phyloP scores from a whole-genome alignment of 1,140 invertebrate species.

The Microplitis mediator region DNA sequence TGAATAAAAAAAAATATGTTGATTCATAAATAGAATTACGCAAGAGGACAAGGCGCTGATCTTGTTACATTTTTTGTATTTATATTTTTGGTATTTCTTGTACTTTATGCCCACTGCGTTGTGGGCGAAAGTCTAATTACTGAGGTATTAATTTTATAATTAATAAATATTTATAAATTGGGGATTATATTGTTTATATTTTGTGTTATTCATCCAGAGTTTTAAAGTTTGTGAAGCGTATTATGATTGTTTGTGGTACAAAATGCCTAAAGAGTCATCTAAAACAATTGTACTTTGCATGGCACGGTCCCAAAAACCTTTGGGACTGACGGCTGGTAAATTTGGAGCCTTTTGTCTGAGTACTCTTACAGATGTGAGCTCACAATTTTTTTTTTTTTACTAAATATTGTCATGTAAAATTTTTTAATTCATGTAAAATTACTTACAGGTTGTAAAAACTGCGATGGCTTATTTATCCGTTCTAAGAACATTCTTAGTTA shows the following conservation, averaged over 20 bases:
- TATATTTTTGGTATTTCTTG: constrained; percentile 43
- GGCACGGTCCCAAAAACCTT: constrained; percentile 26
- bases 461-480: constrained; percentile 9
- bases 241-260: constrained; percentile 36
- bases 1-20: neutral
- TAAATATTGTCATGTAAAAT: neutral
- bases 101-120: constrained; percentile 44
- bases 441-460: constrained; percentile 5
- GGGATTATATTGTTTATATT: neutral
- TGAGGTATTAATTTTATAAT: constrained; percentile 37
- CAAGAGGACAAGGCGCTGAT: constrained; percentile 39
- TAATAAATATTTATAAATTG: neutral
- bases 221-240: constrained; percentile 29
- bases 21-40: constrained; percentile 36
- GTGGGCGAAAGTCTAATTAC: constrained; percentile 46
- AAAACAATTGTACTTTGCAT: constrained; percentile 36
- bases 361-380: constrained; percentile 38
- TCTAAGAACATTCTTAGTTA: neutral
- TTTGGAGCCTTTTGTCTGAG: constrained; percentile 36
- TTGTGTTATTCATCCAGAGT: constrained; percentile 23
- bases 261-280: constrained; percentile 26
- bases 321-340: constrained; percentile 39
- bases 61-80: constrained; percentile 44
- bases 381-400: neutral
- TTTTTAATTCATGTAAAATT: neutral